phyloP scores from a whole-genome alignment of 2,113 vertebrate species.

The Pungitius pungitius region DNA sequence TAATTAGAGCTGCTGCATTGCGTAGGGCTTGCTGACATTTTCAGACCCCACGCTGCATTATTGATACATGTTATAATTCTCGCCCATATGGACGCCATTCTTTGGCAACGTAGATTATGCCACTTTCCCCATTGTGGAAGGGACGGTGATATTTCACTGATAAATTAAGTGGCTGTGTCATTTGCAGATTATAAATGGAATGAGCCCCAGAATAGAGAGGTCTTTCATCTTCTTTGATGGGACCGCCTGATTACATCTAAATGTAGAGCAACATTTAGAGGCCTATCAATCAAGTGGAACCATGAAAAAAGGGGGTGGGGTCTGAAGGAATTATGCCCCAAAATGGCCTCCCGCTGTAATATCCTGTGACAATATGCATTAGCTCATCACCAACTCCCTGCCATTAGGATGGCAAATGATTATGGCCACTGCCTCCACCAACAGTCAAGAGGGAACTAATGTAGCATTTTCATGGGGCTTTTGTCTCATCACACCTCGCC shows the following conservation, averaged over 20 bases:
- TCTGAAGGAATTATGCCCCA: slow-evolving; percentile 70
- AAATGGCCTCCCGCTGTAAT: slow-evolving; percentile 76
- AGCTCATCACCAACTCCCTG: slow-evolving; percentile 68
- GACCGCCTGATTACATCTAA: slow-evolving; percentile 84
- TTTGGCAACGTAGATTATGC: slow-evolving; percentile 52
- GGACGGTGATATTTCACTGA: slow-evolving; percentile 66
- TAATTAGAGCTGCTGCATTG: slow-evolving; percentile 51
- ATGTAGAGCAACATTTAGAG: slow-evolving; percentile 83
- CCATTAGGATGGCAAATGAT: slow-evolving; percentile 75
- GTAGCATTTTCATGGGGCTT: slow-evolving; percentile 67
- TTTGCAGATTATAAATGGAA: slow-evolving; percentile 78
- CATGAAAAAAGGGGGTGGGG: slow-evolving; percentile 56
- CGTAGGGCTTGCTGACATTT: slow-evolving; percentile 29
- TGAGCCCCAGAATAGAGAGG: slow-evolving; percentile 81
- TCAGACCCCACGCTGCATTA: slow-evolving; percentile 47
- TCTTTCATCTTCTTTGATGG: slow-evolving; percentile 84
- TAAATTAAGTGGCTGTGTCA: slow-evolving; percentile 79
- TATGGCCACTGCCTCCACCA: slow-evolving; percentile 58
- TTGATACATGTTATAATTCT: slow-evolving; percentile 66
- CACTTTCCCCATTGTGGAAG: slow-evolving; percentile 53
- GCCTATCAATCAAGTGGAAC: slow-evolving; percentile 80
- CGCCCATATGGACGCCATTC: slow-evolving; percentile 43
- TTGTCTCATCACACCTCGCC: slow-evolving; percentile 56
- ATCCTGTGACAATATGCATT: slow-evolving; percentile 74
- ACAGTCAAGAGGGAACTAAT: slow-evolving; percentile 64